Base-by-base conservation (phyloP, 1,140 invertebrate genomes). In the Charaxes varanes region DNA sequence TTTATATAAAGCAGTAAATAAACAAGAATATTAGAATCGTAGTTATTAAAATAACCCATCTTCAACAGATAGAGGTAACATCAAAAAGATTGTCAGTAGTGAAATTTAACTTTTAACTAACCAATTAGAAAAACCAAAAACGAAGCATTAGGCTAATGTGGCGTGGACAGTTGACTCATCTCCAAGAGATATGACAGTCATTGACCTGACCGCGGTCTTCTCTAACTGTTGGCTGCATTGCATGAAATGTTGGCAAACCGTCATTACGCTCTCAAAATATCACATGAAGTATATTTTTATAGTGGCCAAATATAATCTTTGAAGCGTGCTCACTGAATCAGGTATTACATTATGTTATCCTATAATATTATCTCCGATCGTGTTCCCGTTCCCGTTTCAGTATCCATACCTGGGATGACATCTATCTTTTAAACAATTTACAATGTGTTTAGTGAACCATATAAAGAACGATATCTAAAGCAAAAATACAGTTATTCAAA, bases 401-500 rank as follows among this genome's bases (percentile, higher is more conserved):
- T n/a, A n/a, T n/a, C n/a, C n/a, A n/a, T n/a, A n/a, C n/a, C n/a
- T n/a, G n/a, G n/a, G n/a, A n/a, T n/a, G n/a, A n/a, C n/a, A n/a
- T n/a, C 21, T 46, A 46, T 16, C 28, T 35, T 40, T 41, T 21
- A 26, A 28, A 32, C 15, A 35, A 37, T 36, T 33, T 33, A 37
- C 17, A 27, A 41, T 41, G 37, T 62, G 49, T 17, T 54, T 50
- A 54, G 54, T 63, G 34, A 57, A 61, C 41, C 51, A 61, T 52
- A 56, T 11, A 58, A 30, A 26, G 38, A 28, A 34, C 42, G 36
- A 34, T 41, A 48, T 53, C 32, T 44, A 44, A 54, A 37, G 31
- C 46, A 49, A 56, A 21, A 43, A 36, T 62, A 71, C 67, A 74
- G 65, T 65, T 69, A 71, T 60, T 59, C 41, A 58, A 56, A 55